phyloP scores from a whole-genome alignment of 2,888 invertebrate species.

The Chaitophorus viminalis region DNA sequence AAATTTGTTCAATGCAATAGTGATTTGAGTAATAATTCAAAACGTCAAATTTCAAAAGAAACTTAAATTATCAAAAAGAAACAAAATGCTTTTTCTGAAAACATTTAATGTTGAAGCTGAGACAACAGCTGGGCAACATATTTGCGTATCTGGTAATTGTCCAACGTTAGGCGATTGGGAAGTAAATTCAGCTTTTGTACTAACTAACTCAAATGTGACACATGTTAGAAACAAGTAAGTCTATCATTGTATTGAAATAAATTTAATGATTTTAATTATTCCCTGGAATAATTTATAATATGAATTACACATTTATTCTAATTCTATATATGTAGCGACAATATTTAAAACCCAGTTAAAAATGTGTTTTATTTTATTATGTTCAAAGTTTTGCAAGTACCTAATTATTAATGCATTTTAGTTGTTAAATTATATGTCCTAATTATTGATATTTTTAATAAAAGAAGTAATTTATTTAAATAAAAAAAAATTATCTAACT shows the following conservation, averaged over 20 bases:
- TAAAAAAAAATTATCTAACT: too few species aligned
- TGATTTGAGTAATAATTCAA: not conserved
- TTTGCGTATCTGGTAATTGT: slow-evolving; percentile 78
- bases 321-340: too few species aligned
- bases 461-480: too few species aligned
- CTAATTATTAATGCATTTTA: too few species aligned
- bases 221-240: slow-evolving; percentile 63
- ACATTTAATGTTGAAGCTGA: slow-evolving; percentile 71
- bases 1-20: slow-evolving; percentile 17
- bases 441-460: too few species aligned
- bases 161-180: slow-evolving; percentile 79
- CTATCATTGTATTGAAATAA: not conserved
- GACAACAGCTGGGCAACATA: slow-evolving; percentile 73
- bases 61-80: not conserved
- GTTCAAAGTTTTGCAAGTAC: too few species aligned
- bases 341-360: too few species aligned
- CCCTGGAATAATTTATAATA: too few species aligned
- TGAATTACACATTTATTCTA: too few species aligned
- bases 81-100: slow-evolving; percentile 16
- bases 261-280: not conserved
- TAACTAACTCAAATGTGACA: slow-evolving; percentile 67
- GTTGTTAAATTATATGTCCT: too few species aligned
- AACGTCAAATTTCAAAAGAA: not conserved
- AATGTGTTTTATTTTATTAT: too few species aligned
- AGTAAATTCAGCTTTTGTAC: slow-evolving; percentile 71